These are phyloP conservation scores for Rhagoletis pomonella DNA, from an alignment of 1,140 invertebrate genomes.

Conservation along the genomic window DNA sequence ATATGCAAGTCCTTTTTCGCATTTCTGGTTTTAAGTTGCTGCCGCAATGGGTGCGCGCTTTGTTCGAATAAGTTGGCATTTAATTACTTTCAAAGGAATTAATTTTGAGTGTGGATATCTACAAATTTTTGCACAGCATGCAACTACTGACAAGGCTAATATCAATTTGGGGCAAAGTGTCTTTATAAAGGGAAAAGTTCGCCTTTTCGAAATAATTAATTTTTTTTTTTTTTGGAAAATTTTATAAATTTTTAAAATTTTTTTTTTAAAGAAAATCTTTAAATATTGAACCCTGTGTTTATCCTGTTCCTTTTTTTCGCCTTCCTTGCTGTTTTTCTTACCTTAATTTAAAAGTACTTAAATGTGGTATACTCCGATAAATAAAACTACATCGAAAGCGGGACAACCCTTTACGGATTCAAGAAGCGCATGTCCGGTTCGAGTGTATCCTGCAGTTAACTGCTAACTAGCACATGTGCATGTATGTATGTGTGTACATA, in stretches of 20 bases:
- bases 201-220: not conserved
- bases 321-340: no score
- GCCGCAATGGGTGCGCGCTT: not conserved
- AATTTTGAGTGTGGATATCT: not conserved
- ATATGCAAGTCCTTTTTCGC: not conserved
- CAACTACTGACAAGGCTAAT: no score
- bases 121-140: no score
- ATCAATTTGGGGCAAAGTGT: no score
- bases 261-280: no score
- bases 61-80: constrained; percentile 10
- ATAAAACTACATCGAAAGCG: not conserved
- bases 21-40: constrained; percentile 15
- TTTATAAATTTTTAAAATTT: no score
- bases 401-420: not conserved
- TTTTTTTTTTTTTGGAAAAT: no score
- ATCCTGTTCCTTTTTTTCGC: no score
- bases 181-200: no score
- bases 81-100: constrained; percentile 17
- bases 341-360: no score
- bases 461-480: no score
- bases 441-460: not conserved
- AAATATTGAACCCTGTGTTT: no score
- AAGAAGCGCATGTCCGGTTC: not conserved
- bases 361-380: not conserved
- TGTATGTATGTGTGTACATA: not conserved